phyloP scores from a whole-genome alignment of 37 sponge, comb jelly and placozoan genomes.

The Chondrosia reniformis region DNA sequence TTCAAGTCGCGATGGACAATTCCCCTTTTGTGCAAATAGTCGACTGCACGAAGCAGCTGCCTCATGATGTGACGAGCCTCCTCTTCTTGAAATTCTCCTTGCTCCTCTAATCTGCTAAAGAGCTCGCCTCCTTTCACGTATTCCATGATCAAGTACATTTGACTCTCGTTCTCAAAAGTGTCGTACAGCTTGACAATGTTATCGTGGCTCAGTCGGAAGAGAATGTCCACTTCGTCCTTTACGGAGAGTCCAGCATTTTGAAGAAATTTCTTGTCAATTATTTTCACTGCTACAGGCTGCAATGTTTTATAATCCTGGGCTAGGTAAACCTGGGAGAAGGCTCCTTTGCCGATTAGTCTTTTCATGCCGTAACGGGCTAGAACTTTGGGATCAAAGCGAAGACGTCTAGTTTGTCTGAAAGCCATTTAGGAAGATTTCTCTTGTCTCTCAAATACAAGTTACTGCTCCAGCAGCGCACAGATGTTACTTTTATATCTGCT shows the following conservation, averaged over 20 bases:
- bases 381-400: no score
- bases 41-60: conserved; percentile 9
- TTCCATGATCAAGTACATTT: conserved; percentile 19
- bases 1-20: conserved; percentile 17
- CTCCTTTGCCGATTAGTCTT: conserved; percentile 14
- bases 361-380: background rate
- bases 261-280: conserved; percentile 4
- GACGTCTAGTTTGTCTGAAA: no score
- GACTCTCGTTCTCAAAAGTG: background rate
- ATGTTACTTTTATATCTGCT: no score
- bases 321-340: conserved; percentile 9
- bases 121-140: conserved; percentile 23
- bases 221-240: background rate
- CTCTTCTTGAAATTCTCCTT: conserved; percentile 22
- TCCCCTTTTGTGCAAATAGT: conserved; percentile 1
- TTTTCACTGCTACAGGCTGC: conserved; percentile 16
- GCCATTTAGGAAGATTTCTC: no score
- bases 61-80: conserved; percentile 6
- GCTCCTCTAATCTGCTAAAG: conserved; percentile 1
- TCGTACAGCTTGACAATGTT: conserved; percentile 5
- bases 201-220: background rate
- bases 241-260: background rate
- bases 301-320: conserved; percentile 2
- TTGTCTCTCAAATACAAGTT: no score
- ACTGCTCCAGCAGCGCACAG: no score